phyloP scores from a whole-genome alignment of 35 echinoderm and acorn worm species.

The Hemicentrotus pulcherrimus region DNA sequence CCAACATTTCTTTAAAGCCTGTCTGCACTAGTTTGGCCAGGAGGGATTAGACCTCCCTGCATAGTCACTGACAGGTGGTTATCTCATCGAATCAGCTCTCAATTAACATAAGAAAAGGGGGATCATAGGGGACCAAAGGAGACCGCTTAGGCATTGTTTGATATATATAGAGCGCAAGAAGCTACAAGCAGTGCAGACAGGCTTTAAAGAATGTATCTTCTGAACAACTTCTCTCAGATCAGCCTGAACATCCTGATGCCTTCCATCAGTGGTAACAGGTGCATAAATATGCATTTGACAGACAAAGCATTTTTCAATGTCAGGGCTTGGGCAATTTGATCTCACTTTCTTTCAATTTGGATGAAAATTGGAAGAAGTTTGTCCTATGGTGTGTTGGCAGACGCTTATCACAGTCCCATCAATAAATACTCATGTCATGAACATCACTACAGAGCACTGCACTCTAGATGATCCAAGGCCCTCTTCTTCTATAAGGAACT shows the following conservation, averaged over 20 bases:
- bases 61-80: no score
- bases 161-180: no score
- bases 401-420: not conserved
- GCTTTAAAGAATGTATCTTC: not conserved
- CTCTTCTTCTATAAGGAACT: not conserved
- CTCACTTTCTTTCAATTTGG: not conserved
- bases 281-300: not conserved
- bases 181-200: no score
- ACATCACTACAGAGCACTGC: not conserved
- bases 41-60: no score
- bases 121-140: no score
- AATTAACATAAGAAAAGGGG: no score
- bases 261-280: not conserved
- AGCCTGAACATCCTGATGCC: not conserved
- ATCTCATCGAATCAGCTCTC: no score
- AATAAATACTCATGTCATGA: not conserved
- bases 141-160: no score
- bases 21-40: no score
- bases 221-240: not conserved
- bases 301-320: not conserved
- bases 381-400: not conserved
- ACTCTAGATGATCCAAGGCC: not conserved
- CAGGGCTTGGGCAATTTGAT: not conserved
- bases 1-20: not conserved
- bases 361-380: not conserved